Evolutionary conservation across 2,797 vertebrate genomes (phyloP).

Genomic region (Lagocephalus sceleratus): DNA sequence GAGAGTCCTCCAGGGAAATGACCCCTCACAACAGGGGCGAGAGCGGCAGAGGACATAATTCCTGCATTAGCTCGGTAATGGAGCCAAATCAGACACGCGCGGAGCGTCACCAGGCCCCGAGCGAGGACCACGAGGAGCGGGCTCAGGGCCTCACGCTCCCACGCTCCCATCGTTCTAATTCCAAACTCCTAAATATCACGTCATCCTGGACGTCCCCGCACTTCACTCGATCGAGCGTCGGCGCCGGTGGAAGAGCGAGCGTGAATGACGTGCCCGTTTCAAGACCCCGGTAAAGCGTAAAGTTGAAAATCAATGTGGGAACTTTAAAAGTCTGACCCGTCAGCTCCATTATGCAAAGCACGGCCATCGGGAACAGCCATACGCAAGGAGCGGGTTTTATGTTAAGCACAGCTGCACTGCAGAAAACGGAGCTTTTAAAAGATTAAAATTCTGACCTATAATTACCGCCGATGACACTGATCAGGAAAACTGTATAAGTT

Average conservation of each 20-base stretch:
- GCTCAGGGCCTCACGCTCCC: too few relatives aligned
- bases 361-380: constrained; percentile 29
- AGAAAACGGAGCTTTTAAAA: constrained; percentile 27
- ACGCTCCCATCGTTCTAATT: too few relatives aligned
- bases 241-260: too few relatives aligned
- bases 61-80: constrained; percentile 38
- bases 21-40: constrained; percentile 36
- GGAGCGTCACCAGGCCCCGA: too few relatives aligned
- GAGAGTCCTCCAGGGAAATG: constrained; percentile 42
- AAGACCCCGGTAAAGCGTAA: constrained; percentile 22
- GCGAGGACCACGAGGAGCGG: too few relatives aligned
- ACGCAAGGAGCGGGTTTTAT: constrained; percentile 29
- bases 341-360: constrained; percentile 46
- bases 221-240: too few relatives aligned
- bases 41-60: constrained; percentile 27
- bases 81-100: constrained; percentile 16
- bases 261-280: constrained; percentile 8
- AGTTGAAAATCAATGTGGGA: constrained; percentile 15
- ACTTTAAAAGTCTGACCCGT: constrained; percentile 34
- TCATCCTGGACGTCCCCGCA: too few relatives aligned
- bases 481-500: constrained; percentile 15
- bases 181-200: too few relatives aligned
- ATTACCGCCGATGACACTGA: constrained; percentile 7
- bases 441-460: constrained; percentile 22
- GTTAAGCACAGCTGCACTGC: constrained; percentile 25